Evolutionary conservation across 2,888 invertebrate species (phyloP), one percentile per base, ranked within the genome.

Genomic region (Aphidoletes aphidimyza): DNA sequence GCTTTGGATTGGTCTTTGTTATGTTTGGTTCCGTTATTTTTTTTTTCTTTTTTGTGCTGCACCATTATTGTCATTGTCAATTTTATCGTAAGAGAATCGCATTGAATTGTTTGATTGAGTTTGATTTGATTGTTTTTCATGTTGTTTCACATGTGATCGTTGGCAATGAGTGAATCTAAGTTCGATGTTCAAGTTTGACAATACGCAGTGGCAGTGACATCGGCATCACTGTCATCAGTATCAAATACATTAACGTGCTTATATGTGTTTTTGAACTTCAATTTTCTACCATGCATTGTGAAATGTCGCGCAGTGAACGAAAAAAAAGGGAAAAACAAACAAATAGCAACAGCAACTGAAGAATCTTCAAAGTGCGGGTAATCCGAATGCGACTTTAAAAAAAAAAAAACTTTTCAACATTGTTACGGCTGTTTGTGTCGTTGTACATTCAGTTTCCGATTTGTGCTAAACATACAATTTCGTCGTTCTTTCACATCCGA

Each of bases 351-450:
- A n/a, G n/a, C n/a, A n/a, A n/a, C n/a, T n/a, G n/a, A n/a, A n/a
- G n/a, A n/a, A n/a, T n/a, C 81, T 81, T 36, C 22, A 37, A n/a
- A 37, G 37, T 81, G 81, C 81, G 81, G 81, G 81, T 37, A 81
- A 81, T 81, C 81, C 37, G 22, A 81, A 37, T 36, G 69, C 81
- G 37, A 81, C 37, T 81, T 81, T 37, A 81, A 81, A n/a, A n/a
- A n/a, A n/a, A n/a, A n/a, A n/a, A n/a, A 81, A 81, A 81, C n/a
- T 81, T 81, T 81, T 81, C n/a, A 81, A 36, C 37, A 37, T 37
- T 69, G 69, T 69, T 39, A 30, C 69, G 30, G 69, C 69, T 69
- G n/a, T 54, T 54, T 54, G n/a, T 39, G 5, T 39, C 39, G 5
- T 39, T 39, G 5, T 39, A 8, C 11, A 8, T 39, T 39, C 17